These are phyloP conservation scores for Piaya cayana DNA, from an alignment of 2,113 vertebrate genomes.

Conservation along the genomic window DNA sequence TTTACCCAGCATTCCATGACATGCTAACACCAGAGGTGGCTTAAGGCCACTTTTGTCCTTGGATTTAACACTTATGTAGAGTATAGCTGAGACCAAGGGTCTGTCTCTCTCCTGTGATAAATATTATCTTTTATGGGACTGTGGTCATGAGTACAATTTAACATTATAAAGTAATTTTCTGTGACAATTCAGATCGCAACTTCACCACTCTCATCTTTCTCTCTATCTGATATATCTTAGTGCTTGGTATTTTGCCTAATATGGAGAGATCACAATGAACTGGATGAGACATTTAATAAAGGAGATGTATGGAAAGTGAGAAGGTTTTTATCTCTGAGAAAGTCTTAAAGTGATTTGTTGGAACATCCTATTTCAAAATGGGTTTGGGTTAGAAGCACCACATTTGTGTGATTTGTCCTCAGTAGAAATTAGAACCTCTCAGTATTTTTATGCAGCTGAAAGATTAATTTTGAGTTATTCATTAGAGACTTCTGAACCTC, in stretches of 20 bases:
- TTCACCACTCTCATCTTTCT: slow-evolving; percentile 22
- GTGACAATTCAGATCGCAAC: neutral
- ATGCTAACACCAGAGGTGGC: neutral
- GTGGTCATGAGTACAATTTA: slow-evolving; percentile 12
- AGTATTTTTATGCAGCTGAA: neutral
- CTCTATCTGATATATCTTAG: slow-evolving; percentile 19
- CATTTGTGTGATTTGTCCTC: slow-evolving; percentile 28
- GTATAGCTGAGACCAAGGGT: neutral
- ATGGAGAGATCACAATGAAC: neutral
- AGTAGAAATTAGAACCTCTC: slow-evolving; percentile 26
- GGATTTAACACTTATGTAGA: neutral
- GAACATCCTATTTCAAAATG: slow-evolving; percentile 32
- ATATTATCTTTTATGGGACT: neutral
- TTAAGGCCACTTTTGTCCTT: slow-evolving; percentile 20
- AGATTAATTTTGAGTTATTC: slow-evolving; percentile 36
- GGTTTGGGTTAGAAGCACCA: neutral
- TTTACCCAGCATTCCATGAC: neutral
- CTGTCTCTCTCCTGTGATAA: neutral
- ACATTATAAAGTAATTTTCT: slow-evolving; percentile 33
- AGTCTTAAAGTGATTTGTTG: slow-evolving; percentile 17
- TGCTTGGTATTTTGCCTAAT: slow-evolving; percentile 28
- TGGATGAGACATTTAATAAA: slow-evolving; percentile 26
- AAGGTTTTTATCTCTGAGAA: slow-evolving; percentile 13
- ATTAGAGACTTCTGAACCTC: slow-evolving; percentile 19
- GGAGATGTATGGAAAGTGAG: slow-evolving; percentile 22